Evolutionary conservation across 2,888 invertebrate genomes (phyloP), one percentile per base, ranked within the genome.

Genomic region (Oscheius sp.): DNA sequence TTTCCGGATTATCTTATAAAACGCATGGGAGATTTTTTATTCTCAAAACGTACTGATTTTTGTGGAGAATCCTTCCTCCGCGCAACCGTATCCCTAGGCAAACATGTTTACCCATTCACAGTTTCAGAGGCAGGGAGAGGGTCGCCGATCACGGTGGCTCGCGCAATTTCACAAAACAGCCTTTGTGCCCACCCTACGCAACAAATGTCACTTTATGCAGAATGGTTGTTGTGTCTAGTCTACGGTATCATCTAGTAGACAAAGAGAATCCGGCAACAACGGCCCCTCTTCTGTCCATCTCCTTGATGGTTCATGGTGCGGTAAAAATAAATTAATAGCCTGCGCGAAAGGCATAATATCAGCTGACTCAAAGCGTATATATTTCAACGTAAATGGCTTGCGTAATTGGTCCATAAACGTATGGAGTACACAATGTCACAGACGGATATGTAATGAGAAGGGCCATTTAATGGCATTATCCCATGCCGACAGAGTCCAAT

Each of bases 81-180:
- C 16, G 63, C 43, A 63, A 41, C 63, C 58, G n/a, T 25, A n/a
- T 21, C 58, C 43, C 66, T 27, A n/a, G 21, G 52, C 49, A 66
- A 66, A 66, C 66, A 66, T 66, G 66, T 66, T 66, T 49, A 66
- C 66, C 52, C 52, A 66, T 66, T 66, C 66, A 66, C 66, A 49
- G 66, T 49, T 66, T 29, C 52, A 43, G 63, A 18, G 35, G 35
- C 5, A 9, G 35, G 35, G 35, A 9, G 35, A 9, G 25, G 16
- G 46, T 25, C 43, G 66, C 18, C 23, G 66, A 66, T 66, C 66
- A 29, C 49, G 12, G 35, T 49, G 66, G 45, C 43, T 46, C 45
- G 18, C 46, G 63, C 63, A 66, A 66, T 52, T 66, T 66, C 52
- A 66, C 49, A 66, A 35, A 66, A 66, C 66, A 66, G 49, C 66